Evolutionary conservation across 2,797 vertebrate genomes (phyloP), one percentile per base, ranked within the genome.

Genomic region (Limosa lapponica): DNA sequence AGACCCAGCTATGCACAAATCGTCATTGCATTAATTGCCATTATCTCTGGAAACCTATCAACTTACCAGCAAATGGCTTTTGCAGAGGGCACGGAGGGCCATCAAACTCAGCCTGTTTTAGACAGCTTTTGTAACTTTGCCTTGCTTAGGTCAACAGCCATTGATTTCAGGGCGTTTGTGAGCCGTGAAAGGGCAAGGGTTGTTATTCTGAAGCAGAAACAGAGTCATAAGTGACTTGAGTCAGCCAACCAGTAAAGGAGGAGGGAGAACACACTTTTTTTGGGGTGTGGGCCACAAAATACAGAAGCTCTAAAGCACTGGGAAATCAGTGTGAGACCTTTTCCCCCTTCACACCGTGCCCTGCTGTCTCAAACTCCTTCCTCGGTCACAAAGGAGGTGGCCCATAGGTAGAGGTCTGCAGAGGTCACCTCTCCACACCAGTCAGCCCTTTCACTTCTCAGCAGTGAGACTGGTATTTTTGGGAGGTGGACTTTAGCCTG

Each of bases 41-140:
- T 82, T 87, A 66, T 86, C 59, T 86, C 84, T 91, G 73, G 66
- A 81, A 93, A 82, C 43, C 52, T 80, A 55, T 67, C 66, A 90
- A 9, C 46, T 28, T 82, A 17, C 37, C 48, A 46, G 34, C 13
- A 91, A 82, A 64, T 46, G 52, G 55, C 67, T 73, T 59, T 65
- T 82, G 82, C 64, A 77, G 34, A 66, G 49, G 23, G 37, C 67
- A 69, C 70, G 44, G 51, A 65, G 6, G 3, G 48, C 27, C 34
- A 17, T 83, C 52, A 46, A n/a, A 70, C 48, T 82, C 80, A 75
- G 23, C 28, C 59, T 79, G 39, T 2, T 70, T 91, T 54, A 62
- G 69, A 62, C 14, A 89, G 28, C 24, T 94, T 92, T 70, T 88
- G 16, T 65, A 62, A 72, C 30, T 79, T 79, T 34, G 16, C 18